Evolutionary conservation across 2,888 invertebrate species (phyloP).

Genomic region (Eupithecia dodoneata): DNA sequence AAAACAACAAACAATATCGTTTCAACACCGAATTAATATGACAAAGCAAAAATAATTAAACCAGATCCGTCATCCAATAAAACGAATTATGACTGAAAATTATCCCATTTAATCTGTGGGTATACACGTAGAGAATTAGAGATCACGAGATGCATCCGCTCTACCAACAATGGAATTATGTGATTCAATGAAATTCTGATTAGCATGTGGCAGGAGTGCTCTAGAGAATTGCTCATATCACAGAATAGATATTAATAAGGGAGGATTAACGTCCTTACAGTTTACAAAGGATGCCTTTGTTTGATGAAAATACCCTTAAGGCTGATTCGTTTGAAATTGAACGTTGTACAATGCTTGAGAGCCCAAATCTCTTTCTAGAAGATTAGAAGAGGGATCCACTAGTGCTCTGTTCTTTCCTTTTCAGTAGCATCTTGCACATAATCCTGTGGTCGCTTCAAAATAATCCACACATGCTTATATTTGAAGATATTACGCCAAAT

Average conservation of each 20-base stretch:
- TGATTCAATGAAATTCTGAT: conserved; percentile 49
- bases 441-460: not conserved
- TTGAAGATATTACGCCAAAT: not conserved
- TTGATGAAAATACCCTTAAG: conserved; percentile 29
- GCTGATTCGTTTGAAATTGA: conserved; percentile 35
- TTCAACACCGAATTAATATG: conserved; percentile 37
- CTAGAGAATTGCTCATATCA: conserved; percentile 45
- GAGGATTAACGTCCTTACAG: conserved; percentile 32
- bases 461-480: not conserved
- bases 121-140: conserved; percentile 56
- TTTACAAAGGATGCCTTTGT: conserved; percentile 38
- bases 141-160: conserved; percentile 68
- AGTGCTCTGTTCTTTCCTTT: conserved; percentile 14
- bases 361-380: conserved; percentile 7
- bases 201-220: conserved; percentile 34
- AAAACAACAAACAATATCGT: conserved; percentile 31
- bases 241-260: conserved; percentile 37
- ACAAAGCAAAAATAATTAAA: conserved; percentile 64
- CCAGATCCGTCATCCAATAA: conserved; percentile 64
- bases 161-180: conserved; percentile 45
- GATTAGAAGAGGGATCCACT: not conserved
- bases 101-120: conserved; percentile 67
- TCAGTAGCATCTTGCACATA: conserved; percentile 12
- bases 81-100: conserved; percentile 63
- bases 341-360: conserved; percentile 30